These are phyloP conservation scores for Dicaeum eximium DNA, from an alignment of 2,113 vertebrate genomes.

Conservation along the genomic window DNA sequence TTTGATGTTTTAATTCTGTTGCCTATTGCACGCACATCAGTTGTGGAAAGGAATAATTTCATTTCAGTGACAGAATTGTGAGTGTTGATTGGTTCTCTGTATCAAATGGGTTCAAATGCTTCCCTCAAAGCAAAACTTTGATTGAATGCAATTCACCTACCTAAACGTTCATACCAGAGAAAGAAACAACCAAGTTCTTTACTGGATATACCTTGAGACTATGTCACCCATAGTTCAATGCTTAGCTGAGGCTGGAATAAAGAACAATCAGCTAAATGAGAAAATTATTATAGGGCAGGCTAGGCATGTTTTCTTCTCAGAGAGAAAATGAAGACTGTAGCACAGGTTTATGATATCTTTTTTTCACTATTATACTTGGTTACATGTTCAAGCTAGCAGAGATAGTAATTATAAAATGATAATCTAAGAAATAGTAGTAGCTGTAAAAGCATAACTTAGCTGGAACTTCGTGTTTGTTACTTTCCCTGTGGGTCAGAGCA, in stretches of 20 bases:
- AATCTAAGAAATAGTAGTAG: neutral
- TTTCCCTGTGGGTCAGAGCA: neutral
- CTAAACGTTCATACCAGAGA: neutral
- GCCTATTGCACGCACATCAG: fast-evolving
- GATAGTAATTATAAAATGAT: neutral
- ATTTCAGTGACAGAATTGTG: neutral
- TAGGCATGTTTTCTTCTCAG: neutral
- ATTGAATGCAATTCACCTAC: neutral
- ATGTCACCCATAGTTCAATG: neutral
- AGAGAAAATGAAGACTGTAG: neutral
- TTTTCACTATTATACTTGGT: neutral
- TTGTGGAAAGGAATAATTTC: neutral
- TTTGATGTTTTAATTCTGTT: neutral
- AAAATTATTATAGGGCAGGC: neutral
- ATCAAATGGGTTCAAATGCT: neutral
- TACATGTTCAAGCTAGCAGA: neutral
- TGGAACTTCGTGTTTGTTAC: neutral
- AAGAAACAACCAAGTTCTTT: neutral
- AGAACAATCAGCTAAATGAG: neutral
- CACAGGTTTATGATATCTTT: neutral
- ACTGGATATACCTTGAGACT: neutral
- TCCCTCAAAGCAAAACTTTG: neutral
- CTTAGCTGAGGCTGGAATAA: neutral
- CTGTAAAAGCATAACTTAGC: neutral
- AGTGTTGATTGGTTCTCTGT: neutral